These are phyloP conservation scores for Mustela nigripes DNA, from an alignment of 2,113 vertebrate species.

Conservation along the genomic window DNA sequence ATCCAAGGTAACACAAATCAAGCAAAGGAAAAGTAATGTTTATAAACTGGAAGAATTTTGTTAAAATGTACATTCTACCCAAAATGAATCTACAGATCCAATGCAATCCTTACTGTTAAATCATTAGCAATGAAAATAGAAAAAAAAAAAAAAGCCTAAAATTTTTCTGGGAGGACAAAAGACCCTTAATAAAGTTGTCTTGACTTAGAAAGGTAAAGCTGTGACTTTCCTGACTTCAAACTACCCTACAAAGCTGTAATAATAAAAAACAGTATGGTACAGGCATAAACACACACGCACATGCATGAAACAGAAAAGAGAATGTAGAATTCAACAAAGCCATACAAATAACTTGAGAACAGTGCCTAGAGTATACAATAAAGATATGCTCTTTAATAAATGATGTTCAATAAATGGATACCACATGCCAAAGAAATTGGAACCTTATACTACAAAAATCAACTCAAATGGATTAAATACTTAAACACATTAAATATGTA, in stretches of 20 bases:
- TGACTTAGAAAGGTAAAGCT: neutral
- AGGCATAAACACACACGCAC: neutral
- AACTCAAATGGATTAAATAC: neutral
- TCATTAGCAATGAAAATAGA: neutral
- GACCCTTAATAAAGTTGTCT: neutral
- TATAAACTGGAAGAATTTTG: neutral
- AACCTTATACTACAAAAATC: neutral
- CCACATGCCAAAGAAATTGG: neutral
- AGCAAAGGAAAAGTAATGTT: neutral
- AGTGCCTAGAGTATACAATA: neutral
- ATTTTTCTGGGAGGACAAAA: neutral
- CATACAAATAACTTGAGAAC: neutral
- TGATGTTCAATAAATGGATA: neutral
- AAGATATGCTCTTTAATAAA: neutral
- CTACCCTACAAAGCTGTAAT: neutral
- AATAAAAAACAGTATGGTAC: neutral
- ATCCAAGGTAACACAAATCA: neutral
- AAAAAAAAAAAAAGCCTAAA: neutral
- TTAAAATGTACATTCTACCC: neutral
- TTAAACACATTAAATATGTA: neutral
- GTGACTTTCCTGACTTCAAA: neutral
- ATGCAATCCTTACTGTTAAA: neutral
- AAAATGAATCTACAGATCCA: neutral
- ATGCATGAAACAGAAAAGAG: neutral
- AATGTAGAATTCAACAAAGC: neutral